These are phyloP conservation scores for Chloroceryle aenea DNA, from an alignment of 2,113 vertebrate genomes.

Conservation along the genomic window DNA sequence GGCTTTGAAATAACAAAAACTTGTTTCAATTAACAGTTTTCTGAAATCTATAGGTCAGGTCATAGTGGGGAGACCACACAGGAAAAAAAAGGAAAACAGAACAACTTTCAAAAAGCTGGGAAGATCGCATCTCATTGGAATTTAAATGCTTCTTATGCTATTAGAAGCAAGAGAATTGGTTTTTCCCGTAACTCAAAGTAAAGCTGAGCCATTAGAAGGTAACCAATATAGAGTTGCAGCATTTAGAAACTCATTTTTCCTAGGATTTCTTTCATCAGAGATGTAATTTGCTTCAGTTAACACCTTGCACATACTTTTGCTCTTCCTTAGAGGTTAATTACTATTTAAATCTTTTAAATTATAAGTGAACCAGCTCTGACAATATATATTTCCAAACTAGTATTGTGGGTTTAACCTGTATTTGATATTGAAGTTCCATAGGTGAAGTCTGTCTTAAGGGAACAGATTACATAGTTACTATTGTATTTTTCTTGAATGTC, in stretches of 20 bases:
- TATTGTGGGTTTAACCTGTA: not conserved
- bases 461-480: not conserved
- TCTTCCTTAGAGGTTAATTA: not conserved
- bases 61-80: not conserved
- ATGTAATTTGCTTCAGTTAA: not conserved
- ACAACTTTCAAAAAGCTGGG: not conserved
- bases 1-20: not conserved
- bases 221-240: not conserved
- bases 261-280: not conserved
- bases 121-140: rapidly evolving
- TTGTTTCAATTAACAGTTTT: not conserved
- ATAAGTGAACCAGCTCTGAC: not conserved
- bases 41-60: not conserved
- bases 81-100: not conserved
- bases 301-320: not conserved
- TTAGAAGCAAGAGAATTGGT: not conserved
- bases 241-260: not conserved
- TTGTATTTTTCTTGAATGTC: not conserved
- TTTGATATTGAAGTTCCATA: not conserved
- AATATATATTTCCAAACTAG: not conserved
- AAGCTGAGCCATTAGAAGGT: not conserved
- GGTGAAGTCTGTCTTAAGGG: not conserved
- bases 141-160: not conserved
- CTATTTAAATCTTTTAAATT: not conserved
- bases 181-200: not conserved